Conservation (phyloP, 2,888 invertebrate genomes). For the Galeopsomyia nigrocyanea region DNA sequence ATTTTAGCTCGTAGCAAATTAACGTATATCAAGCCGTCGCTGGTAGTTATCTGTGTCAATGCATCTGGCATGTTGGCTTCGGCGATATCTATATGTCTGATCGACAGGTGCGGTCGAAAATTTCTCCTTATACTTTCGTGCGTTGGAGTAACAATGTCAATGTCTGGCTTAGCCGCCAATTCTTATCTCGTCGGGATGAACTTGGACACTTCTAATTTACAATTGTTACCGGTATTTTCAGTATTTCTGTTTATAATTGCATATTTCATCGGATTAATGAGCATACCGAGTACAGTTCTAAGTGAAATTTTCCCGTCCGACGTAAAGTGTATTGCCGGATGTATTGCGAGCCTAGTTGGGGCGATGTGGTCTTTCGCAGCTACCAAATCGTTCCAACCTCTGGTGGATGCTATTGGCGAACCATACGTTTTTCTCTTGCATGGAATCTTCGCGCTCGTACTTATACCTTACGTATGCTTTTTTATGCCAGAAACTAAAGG, state of each 20-base stretch:
- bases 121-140: constrained; percentile 48
- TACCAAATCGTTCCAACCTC: constrained; percentile 55
- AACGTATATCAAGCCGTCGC: constrained; percentile 51
- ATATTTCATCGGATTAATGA: constrained; percentile 51
- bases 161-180: constrained; percentile 53
- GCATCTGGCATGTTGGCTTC: constrained; percentile 45
- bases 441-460: constrained; percentile 2
- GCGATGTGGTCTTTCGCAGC: constrained; percentile 55
- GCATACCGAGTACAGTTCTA: constrained; percentile 57
- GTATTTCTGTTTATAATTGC: constrained; percentile 52
- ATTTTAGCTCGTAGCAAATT: constrained; percentile 53
- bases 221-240: constrained; percentile 56
- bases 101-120: constrained; percentile 50
- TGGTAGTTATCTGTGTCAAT: constrained; percentile 52
- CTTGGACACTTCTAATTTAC: constrained; percentile 45
- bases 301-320: constrained; percentile 58
- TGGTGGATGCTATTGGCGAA: constrained; percentile 51
- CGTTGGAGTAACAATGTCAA: constrained; percentile 47
- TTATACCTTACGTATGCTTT: constrained; percentile 48
- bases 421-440: constrained; percentile 55
- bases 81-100: constrained; percentile 34
- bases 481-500: constrained; percentile 60
- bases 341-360: constrained; percentile 51
- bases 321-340: constrained; percentile 56
- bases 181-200: constrained; percentile 51